Conservation (phyloP, 2,888 invertebrate genomes). For the Drosophila merina region DNA sequence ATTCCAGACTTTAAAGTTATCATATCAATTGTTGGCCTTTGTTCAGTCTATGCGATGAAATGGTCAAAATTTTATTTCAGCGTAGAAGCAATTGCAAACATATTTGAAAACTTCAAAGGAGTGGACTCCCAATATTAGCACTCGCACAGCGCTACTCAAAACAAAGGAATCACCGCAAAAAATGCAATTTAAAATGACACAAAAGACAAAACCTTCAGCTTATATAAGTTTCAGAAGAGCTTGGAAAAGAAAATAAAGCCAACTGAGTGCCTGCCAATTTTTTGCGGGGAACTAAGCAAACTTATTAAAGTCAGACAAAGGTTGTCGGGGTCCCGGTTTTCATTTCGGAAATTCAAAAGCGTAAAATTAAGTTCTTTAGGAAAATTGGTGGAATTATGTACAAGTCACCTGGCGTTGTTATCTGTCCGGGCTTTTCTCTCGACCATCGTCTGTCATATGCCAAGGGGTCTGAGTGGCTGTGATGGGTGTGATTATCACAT, state of each 20-base stretch:
- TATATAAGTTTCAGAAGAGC: slow-evolving; percentile 1
- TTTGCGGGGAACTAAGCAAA: slow-evolving; percentile 44
- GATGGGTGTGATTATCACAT: slow-evolving; percentile 74
- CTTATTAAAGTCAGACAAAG: slow-evolving; percentile 40
- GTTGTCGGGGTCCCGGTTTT: slow-evolving; percentile 37
- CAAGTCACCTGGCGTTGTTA: slow-evolving; percentile 58
- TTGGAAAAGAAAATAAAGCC: slow-evolving; percentile 26
- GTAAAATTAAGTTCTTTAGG: slow-evolving; percentile 70
- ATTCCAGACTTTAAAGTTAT: slow-evolving; percentile 69
- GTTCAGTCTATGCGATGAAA: slow-evolving; percentile 43
- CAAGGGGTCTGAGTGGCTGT: slow-evolving; percentile 37
- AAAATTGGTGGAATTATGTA: slow-evolving; percentile 44
- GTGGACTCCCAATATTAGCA: slow-evolving; percentile 22
- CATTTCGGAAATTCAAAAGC: slow-evolving; percentile 63
- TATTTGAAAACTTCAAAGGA: too few species aligned
- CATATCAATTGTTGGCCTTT: slow-evolving; percentile 77
- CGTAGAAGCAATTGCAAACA: not conserved
- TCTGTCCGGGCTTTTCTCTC: slow-evolving; percentile 58
- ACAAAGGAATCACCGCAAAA: slow-evolving; percentile 20
- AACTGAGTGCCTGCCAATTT: slow-evolving; percentile 28
- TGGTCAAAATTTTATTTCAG: not conserved
- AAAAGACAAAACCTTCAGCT: slow-evolving; percentile 23
- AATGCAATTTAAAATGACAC: slow-evolving; percentile 34
- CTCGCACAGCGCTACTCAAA: slow-evolving; percentile 8
- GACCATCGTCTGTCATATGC: slow-evolving; percentile 56